Percentiles rank a stretch among this genome's conserved stretches.
phyloP scores from a whole-genome alignment of 2,888 invertebrate species.

The Alentia gelatinosa region DNA sequence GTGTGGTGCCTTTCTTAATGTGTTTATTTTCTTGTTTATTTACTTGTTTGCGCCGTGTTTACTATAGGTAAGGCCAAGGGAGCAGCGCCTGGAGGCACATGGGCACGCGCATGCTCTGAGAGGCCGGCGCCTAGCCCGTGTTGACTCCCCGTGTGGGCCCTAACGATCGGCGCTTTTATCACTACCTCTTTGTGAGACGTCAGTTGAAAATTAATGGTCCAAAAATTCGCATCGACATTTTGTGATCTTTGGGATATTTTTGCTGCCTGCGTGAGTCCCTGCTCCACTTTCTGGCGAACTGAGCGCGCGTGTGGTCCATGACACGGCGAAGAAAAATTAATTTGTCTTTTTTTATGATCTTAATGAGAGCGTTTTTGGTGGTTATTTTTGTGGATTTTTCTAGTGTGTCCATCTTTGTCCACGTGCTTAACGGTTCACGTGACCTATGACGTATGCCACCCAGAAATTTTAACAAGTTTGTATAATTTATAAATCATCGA shows the following conservation, averaged over 20 bases:
- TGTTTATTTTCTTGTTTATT: background rate
- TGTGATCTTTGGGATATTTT: slow-evolving; percentile 26
- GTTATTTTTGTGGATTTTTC: slow-evolving; percentile 2
- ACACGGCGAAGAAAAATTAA: slow-evolving; percentile 5
- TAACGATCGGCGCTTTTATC: background rate
- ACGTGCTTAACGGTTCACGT: slow-evolving; percentile 22
- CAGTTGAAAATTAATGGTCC: slow-evolving; percentile 10
- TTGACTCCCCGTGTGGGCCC: slow-evolving; percentile 8
- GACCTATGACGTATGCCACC: background rate
- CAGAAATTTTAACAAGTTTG: background rate
- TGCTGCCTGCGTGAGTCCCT: slow-evolving; percentile 10
- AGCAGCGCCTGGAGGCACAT: background rate
- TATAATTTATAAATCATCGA: too few relatives aligned
- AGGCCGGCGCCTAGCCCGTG: background rate
- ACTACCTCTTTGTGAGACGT: slow-evolving; percentile 3
- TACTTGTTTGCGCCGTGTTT: background rate
- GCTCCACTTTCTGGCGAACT: background rate
- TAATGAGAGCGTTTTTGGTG: slow-evolving; percentile 3
- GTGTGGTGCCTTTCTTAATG: background rate
- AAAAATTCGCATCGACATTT: slow-evolving; percentile 7
- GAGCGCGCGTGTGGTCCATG: slow-evolving; percentile 22
- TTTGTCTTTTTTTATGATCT: background rate
- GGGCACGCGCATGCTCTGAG: background rate
- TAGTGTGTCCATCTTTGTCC: slow-evolving; percentile 26
- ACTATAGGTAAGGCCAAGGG: background rate